phyloP scores from a whole-genome alignment of 2,888 invertebrate genomes.

The Aporophyla nigra region DNA sequence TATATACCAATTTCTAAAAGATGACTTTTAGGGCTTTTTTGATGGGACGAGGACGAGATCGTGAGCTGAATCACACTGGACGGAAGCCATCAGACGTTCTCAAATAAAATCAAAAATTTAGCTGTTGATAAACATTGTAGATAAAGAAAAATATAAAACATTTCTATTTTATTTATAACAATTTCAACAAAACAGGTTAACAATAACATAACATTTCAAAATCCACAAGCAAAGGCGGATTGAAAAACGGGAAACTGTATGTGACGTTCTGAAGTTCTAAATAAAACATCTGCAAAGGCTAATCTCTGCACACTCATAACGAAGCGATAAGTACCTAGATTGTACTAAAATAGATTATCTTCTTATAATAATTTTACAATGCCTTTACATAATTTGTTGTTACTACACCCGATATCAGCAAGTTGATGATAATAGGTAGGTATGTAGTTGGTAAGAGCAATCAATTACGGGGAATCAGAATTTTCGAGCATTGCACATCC shows the following conservation, averaged over 20 bases:
- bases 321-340: neutral
- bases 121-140: too few relatives aligned
- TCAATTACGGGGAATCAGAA: neutral
- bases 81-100: too few relatives aligned
- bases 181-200: neutral
- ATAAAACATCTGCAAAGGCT: neutral
- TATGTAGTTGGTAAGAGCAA: neutral
- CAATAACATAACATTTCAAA: neutral
- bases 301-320: neutral
- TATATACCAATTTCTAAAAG: too few relatives aligned
- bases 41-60: too few relatives aligned
- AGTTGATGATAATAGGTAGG: constrained; percentile 4
- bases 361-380: neutral
- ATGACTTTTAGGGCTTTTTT: too few relatives aligned
- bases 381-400: constrained; percentile 5
- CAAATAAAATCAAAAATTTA: too few relatives aligned
- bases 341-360: constrained; percentile 31
- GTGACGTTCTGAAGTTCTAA: neutral
- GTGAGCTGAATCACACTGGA: too few relatives aligned
- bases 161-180: neutral
- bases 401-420: constrained; percentile 25
- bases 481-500: too few relatives aligned
- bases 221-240: neutral
- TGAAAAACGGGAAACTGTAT: neutral
- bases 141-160: too few relatives aligned